Conservation (phyloP, 2,797 vertebrate species). For the Sylvilagus floridanus region DNA sequence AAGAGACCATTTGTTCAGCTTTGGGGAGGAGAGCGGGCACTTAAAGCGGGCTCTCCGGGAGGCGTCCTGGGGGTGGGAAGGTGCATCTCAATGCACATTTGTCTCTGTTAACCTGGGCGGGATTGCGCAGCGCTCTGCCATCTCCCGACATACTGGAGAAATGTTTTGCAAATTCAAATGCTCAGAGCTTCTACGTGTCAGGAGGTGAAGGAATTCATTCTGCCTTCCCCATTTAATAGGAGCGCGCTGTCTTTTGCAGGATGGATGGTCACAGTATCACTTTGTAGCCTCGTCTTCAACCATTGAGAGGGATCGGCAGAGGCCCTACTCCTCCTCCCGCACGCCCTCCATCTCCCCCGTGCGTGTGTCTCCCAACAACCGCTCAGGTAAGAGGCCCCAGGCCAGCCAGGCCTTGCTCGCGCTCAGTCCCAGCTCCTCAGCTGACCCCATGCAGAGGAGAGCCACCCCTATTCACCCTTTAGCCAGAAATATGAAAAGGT, state of each 20-base stretch:
- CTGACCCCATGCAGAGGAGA: background rate
- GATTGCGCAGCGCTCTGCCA: background rate
- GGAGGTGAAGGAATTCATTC: rapidly evolving
- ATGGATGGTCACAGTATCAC: conserved; percentile 99
- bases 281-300: conserved; percentile 99
- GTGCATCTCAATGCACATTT: background rate
- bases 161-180: background rate
- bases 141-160: background rate
- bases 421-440: background rate
- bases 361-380: conserved; percentile 98
- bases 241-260: conserved; percentile 88
- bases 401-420: background rate
- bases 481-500: background rate
- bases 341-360: conserved; percentile 98
- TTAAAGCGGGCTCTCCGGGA: background rate
- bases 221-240: background rate
- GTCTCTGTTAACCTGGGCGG: background rate
- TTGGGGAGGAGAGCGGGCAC: background rate
- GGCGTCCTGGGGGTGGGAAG: background rate
- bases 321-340: conserved; percentile 97
- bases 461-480: rapidly evolving
- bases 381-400: conserved; percentile 93
- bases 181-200: background rate
- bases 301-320: conserved; percentile 98
- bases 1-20: background rate